These are phyloP conservation scores for Rhodophaea formosa DNA, from an alignment of 2,888 invertebrate species.

Conservation along the genomic window DNA sequence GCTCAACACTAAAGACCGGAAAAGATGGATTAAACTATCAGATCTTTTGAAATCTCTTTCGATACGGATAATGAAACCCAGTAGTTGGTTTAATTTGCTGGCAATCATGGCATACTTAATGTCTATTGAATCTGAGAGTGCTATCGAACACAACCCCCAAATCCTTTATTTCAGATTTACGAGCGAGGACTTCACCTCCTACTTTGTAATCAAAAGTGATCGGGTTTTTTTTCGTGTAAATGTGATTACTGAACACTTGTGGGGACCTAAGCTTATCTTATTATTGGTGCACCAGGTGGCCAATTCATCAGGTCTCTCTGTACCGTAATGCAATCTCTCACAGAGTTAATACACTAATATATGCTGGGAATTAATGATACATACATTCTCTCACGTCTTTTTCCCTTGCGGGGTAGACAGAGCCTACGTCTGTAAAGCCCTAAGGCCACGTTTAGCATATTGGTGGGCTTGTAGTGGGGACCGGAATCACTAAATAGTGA, in stretches of 20 bases:
- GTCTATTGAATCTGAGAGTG: neutral
- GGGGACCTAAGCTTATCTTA: neutral
- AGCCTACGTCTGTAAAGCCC: too few relatives aligned
- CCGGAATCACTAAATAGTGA: too few relatives aligned
- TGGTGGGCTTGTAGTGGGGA: too few relatives aligned
- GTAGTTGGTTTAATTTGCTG: neutral
- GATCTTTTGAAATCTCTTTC: neutral
- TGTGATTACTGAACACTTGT: neutral
- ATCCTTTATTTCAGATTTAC: neutral
- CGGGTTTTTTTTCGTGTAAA: neutral
- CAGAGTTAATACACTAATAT: conserved; percentile 4
- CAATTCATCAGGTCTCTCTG: neutral
- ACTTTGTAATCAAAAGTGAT: neutral
- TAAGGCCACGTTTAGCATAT: too few relatives aligned
- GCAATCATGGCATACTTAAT: too few relatives aligned
- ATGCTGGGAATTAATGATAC: too few relatives aligned
- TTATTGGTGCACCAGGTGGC: neutral
- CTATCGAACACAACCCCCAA: neutral
- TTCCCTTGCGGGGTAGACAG: too few relatives aligned
- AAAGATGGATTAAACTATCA: neutral
- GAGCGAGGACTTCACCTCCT: neutral
- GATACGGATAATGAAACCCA: neutral
- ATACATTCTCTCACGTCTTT: too few relatives aligned
- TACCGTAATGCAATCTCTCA: neutral
- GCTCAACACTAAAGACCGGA: neutral